These are phyloP conservation scores for Parazoanthus darwini DNA, from an alignment of 92 coral and sea anemone species.

Conservation along the genomic window DNA sequence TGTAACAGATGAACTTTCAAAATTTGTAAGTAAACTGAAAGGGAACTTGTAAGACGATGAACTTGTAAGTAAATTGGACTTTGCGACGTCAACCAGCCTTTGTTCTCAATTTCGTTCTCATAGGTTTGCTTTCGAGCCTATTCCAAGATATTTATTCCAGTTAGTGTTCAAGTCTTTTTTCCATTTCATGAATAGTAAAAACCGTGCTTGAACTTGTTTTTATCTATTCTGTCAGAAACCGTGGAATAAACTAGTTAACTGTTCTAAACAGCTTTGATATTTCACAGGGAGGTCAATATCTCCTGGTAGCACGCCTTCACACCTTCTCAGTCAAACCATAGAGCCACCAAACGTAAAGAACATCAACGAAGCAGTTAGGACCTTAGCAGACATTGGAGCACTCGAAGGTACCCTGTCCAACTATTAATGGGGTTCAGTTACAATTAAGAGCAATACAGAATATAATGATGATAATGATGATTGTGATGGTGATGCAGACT, in stretches of 20 bases:
- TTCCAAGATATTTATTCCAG: background rate
- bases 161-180: background rate
- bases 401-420: conserved; percentile 6
- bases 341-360: conserved; percentile 32
- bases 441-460: background rate
- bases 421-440: background rate
- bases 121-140: no score
- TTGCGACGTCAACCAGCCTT: no score
- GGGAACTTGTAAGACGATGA: no score
- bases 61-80: no score
- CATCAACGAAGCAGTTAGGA: conserved; percentile 25
- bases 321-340: conserved; percentile 23
- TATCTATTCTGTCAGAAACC: background rate
- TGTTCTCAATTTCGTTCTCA: no score
- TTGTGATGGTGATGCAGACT: background rate
- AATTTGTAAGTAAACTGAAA: no score
- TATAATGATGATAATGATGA: background rate
- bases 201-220: background rate
- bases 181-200: background rate
- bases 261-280: background rate
- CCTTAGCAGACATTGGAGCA: conserved; percentile 27
- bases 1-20: no score
- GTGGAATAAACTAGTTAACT: background rate
- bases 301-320: conserved; percentile 17
- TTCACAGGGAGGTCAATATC: conserved; percentile 25